Evolutionary conservation across 2,888 invertebrate genomes (phyloP).

Genomic region (Ochropleura leucogaster): DNA sequence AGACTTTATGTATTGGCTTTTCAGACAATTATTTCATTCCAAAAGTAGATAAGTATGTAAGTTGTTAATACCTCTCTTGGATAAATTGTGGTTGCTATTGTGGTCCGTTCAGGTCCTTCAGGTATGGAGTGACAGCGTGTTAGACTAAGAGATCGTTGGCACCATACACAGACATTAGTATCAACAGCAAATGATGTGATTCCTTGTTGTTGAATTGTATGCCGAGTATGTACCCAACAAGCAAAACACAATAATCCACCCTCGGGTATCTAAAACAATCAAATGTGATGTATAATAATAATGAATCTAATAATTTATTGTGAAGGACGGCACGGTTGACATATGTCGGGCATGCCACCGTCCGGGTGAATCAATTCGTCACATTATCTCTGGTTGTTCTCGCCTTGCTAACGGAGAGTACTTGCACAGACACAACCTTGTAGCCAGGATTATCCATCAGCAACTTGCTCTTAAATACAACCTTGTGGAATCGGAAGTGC

Average conservation of each 20-base stretch:
- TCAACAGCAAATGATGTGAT: background rate
- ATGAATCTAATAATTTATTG: too few relatives aligned
- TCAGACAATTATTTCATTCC: background rate
- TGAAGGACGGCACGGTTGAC: too few relatives aligned
- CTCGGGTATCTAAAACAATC: slow-evolving; percentile 9
- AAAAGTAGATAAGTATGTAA: slow-evolving; percentile 2
- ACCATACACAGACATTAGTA: slow-evolving; percentile 14
- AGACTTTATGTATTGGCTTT: background rate
- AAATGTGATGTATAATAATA: background rate
- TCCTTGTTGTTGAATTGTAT: slow-evolving; percentile 5
- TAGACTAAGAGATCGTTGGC: slow-evolving; percentile 6
- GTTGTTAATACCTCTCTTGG: slow-evolving; percentile 14
- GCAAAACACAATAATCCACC: slow-evolving; percentile 7
- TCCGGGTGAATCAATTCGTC: too few relatives aligned
- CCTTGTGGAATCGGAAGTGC: too few relatives aligned
- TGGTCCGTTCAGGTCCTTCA: slow-evolving; percentile 5
- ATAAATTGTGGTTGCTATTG: background rate
- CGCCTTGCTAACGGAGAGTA: too few relatives aligned
- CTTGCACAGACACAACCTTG: too few relatives aligned
- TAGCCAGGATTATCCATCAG: too few relatives aligned
- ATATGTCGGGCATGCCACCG: too few relatives aligned
- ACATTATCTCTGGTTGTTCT: too few relatives aligned
- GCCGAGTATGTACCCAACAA: slow-evolving; percentile 9
- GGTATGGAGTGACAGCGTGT: slow-evolving; percentile 14
- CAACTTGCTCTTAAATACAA: too few relatives aligned